Evolutionary conservation across 1,140 invertebrate genomes (phyloP).

Genomic region (Megalopta genalis): DNA sequence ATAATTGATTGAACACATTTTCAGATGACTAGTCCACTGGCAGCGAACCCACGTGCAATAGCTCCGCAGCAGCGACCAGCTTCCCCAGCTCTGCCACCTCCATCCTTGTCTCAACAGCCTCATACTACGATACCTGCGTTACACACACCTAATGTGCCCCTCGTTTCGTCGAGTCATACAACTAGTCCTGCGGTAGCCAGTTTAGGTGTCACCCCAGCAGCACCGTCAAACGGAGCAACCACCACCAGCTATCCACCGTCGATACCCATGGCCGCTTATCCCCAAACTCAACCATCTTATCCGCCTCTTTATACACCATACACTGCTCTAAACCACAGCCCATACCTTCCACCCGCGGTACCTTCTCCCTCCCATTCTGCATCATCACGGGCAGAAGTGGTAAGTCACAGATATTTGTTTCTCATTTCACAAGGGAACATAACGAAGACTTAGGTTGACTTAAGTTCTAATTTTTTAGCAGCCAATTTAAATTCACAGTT

Average conservation of each 20-base stretch:
- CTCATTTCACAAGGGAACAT: too few relatives aligned
- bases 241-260: conserved; percentile 78
- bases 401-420: conserved; percentile 68
- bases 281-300: conserved; percentile 84
- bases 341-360: conserved; percentile 82
- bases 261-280: conserved; percentile 81
- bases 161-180: conserved; percentile 80
- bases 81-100: conserved; percentile 76
- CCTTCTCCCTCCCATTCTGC: conserved; percentile 84
- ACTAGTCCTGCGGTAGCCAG: conserved; percentile 82
- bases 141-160: conserved; percentile 81
- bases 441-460: too few relatives aligned
- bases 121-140: conserved; percentile 80
- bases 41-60: conserved; percentile 80
- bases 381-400: conserved; percentile 83
- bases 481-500: too few relatives aligned
- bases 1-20: conserved; percentile 35
- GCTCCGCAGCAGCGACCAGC: conserved; percentile 77
- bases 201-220: conserved; percentile 79
- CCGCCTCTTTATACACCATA: conserved; percentile 88
- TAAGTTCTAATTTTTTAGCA: too few relatives aligned
- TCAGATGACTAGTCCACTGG: conserved; percentile 80
- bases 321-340: conserved; percentile 84
- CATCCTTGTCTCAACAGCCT: conserved; percentile 75
- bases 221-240: conserved; percentile 80